These are phyloP conservation scores for Ginglymostoma cirratum DNA, from an alignment of 2,113 vertebrate species.

Conservation along the genomic window DNA sequence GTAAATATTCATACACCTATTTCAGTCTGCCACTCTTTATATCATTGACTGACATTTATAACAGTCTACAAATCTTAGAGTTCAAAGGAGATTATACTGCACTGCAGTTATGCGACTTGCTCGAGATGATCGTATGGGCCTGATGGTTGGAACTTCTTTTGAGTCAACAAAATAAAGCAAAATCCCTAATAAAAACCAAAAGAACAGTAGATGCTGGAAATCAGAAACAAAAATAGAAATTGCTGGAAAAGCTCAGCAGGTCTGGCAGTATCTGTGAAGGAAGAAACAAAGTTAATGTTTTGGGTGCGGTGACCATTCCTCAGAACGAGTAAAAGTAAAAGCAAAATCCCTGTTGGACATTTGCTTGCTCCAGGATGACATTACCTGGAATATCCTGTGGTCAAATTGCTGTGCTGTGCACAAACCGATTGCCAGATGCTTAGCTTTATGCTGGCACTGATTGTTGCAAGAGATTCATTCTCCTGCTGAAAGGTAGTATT, in stretches of 20 bases:
- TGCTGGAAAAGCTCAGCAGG: too few species aligned
- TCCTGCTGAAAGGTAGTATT: neutral
- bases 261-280: too few species aligned
- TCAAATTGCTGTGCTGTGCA: too few species aligned
- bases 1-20: neutral
- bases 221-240: too few species aligned
- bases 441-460: neutral
- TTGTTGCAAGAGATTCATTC: neutral
- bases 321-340: neutral
- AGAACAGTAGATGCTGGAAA: too few species aligned
- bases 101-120: neutral
- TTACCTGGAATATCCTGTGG: neutral
- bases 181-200: too few species aligned
- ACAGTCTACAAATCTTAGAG: neutral
- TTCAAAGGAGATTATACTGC: neutral
- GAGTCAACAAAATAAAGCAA: too few species aligned
- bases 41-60: neutral
- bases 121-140: neutral
- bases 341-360: neutral
- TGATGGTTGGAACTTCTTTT: neutral
- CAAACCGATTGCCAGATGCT: neutral
- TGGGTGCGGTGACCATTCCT: too few species aligned
- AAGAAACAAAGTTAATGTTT: too few species aligned
- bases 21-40: neutral
- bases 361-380: neutral